These are phyloP conservation scores for Darevskia nairensis DNA, from an alignment of 2,797 vertebrate genomes.

Conservation along the genomic window DNA sequence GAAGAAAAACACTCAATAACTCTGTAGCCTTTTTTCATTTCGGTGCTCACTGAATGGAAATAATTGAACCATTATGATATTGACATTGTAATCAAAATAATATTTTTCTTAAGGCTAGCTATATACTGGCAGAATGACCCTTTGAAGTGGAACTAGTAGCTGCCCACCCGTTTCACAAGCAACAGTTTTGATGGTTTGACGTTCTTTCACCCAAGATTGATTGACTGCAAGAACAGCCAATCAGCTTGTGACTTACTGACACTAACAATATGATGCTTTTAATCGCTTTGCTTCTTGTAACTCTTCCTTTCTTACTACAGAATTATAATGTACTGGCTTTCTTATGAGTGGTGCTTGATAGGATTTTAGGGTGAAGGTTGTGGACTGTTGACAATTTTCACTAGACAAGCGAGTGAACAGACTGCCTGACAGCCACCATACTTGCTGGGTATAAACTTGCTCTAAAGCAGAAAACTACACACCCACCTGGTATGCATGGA, in stretches of 20 bases:
- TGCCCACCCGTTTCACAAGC: background rate
- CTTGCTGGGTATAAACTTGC: background rate
- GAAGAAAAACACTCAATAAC: conserved; percentile 53
- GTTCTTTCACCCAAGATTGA: background rate
- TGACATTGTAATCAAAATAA: conserved; percentile 31
- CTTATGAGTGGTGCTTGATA: background rate
- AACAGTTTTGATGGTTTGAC: background rate
- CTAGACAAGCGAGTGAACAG: background rate
- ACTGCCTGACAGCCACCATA: background rate
- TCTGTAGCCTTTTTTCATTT: conserved; percentile 38
- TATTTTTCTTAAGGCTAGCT: conserved; percentile 13
- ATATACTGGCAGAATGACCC: conserved; percentile 11
- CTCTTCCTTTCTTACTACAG: background rate
- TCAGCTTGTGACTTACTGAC: background rate
- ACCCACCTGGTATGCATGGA: background rate
- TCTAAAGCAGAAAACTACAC: background rate
- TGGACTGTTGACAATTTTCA: background rate
- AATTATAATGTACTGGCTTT: background rate
- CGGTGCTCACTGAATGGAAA: conserved; percentile 31
- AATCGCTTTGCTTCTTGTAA: background rate
- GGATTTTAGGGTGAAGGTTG: background rate
- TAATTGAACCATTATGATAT: conserved; percentile 43
- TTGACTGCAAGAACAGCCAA: background rate
- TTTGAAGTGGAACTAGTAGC: conserved; percentile 18
- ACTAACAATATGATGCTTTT: background rate